These are phyloP conservation scores for Oostethus manadensis DNA, from an alignment of 2,113 vertebrate genomes.

Conservation along the genomic window DNA sequence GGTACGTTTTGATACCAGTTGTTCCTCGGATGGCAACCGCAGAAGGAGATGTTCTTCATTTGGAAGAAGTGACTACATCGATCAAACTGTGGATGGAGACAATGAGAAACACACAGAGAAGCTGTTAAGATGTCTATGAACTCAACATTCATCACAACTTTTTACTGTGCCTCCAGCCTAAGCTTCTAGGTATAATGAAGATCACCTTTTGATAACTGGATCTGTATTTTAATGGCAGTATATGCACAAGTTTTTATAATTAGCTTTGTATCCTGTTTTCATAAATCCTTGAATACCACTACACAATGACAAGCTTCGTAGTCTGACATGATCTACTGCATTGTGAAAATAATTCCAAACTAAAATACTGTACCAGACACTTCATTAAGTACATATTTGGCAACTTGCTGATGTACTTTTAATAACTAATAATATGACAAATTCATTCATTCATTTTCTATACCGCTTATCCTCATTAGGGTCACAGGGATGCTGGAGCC, in stretches of 20 bases:
- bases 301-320: not conserved
- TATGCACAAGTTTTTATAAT: too few species aligned
- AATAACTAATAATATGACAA: too few species aligned
- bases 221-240: not conserved
- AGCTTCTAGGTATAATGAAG: not conserved
- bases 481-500: too few species aligned
- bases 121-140: not conserved
- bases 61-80: conserved; percentile 97
- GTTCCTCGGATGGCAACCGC: conserved; percentile 92
- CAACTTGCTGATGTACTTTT: too few species aligned
- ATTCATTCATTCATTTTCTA: too few species aligned
- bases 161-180: not conserved
- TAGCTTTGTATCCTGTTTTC: too few species aligned
- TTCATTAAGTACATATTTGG: too few species aligned
- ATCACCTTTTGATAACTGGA: not conserved
- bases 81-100: conserved; percentile 74
- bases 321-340: not conserved
- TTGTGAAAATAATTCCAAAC: not conserved
- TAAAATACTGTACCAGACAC: too few species aligned
- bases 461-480: too few species aligned
- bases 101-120: not conserved
- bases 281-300: not conserved
- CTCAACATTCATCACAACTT: not conserved
- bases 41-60: conserved; percentile 98
- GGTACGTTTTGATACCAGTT: conserved; percentile 78